Evolutionary conservation across 2,797 vertebrate genomes (phyloP), one percentile per base, ranked within the genome.

Genomic region (Trematomus bernacchii): DNA sequence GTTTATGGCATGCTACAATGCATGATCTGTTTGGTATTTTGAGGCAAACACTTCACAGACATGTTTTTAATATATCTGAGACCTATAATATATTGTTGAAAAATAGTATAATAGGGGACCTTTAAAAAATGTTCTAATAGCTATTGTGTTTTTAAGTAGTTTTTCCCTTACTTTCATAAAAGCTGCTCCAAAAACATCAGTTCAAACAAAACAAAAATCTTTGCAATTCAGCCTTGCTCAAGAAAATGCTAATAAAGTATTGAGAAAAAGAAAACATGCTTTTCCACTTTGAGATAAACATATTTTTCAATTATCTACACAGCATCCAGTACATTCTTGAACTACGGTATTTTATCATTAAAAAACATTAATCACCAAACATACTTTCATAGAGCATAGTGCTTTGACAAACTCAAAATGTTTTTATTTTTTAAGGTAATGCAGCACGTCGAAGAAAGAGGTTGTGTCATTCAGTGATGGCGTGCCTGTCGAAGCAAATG

Each of bases 401-500:
- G 11, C 60, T 55, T 40, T 62, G 10, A 42, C 44, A 46, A 16
- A 10, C 10, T 27, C 13, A 6, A 65, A 70, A 43, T 30, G 37
- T 63, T 73, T 63, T 54, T 63, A 11, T 40, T 27, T 11, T 27
- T 72, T 30, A 2, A 4, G 59, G 67, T 62, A 71, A 47, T 43
- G 52, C 57, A 60, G 69, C 46, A 50, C 6, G n/a, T 75, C 21
- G 11, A 43, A 70, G 48, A 62, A 62, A 84, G 59, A 62, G 21
- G 46, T 71, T 60, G 6, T 59, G 66, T 68, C 66, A 61, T 23
- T 61, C 66, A 21, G 65, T 30, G 57, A 58, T 27, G 64, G 33
- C 30, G 16, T 40, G 73, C 27, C 58, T 55, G 68, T 64, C 50
- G 27, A 71, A 79, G 77, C 74, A 87, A 92, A 90, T 61, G 63